phyloP scores from a whole-genome alignment of 2,888 invertebrate species.

The Pterostichus madidus region DNA sequence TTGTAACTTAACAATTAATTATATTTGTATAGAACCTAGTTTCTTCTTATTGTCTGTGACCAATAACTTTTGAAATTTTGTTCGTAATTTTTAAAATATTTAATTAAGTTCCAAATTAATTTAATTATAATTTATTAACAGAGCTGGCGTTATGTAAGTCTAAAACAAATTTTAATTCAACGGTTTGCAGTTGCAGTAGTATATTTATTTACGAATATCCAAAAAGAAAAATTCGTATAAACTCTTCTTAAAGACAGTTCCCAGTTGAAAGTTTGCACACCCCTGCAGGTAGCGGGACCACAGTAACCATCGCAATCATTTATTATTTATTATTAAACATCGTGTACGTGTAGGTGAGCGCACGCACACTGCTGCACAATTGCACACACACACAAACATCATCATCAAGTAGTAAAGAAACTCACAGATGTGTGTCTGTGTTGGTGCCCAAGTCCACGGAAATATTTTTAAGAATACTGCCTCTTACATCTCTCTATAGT shows the following conservation, averaged over 20 bases:
- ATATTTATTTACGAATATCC: too few relatives aligned
- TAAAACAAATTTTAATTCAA: too few relatives aligned
- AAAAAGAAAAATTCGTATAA: not conserved
- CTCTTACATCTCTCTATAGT: constrained; percentile 1
- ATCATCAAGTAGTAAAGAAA: constrained; percentile 2
- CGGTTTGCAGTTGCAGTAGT: too few relatives aligned
- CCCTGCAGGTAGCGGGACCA: constrained; percentile 50
- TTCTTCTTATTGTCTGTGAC: too few relatives aligned
- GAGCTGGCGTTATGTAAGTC: too few relatives aligned
- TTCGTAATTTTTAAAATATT: too few relatives aligned
- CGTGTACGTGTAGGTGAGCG: constrained; percentile 47
- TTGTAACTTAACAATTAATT: too few relatives aligned
- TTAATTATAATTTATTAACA: too few relatives aligned
- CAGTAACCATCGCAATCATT: constrained; percentile 51
- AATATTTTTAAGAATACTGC: constrained; percentile 2
- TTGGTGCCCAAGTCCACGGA: not conserved
- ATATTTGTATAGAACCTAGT: too few relatives aligned
- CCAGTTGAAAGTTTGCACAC: constrained; percentile 50
- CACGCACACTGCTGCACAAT: constrained; percentile 29
- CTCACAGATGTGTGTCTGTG: constrained; percentile 4
- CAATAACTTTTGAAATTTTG: too few relatives aligned
- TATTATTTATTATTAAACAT: constrained; percentile 56
- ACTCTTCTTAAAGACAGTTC: too few relatives aligned
- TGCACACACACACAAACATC: constrained; percentile 1
- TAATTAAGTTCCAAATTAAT: too few relatives aligned